Evolutionary conservation across 2,113 vertebrate genomes (phyloP), one percentile per base, ranked within the genome.

Genomic region (Hippocampus comes): DNA sequence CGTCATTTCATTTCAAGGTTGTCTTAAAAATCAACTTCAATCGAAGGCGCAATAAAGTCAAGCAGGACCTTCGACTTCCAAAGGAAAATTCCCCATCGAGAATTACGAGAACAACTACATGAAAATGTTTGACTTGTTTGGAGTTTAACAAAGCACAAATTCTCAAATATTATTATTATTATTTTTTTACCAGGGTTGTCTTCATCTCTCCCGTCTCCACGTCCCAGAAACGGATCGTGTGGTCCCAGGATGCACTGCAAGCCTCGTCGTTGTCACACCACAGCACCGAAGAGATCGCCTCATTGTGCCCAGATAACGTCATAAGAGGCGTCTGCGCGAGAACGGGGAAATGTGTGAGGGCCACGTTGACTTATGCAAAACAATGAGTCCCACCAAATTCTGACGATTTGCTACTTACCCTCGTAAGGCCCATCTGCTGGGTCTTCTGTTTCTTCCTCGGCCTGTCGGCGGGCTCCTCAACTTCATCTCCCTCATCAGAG

Each of bases 381-480:
- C 8, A 27, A 57, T 17, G 46, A 20, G 49, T 18, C 20, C 25
- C 12, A 27, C 59, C 23, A 34, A 34, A 2, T 61, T 34, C 4
- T 4, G 25, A 30, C 14, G 18, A 17, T 10, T 15, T 0, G 27
- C 1, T 56, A 73, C 87, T 88, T 86, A 96, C 97, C 85, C 95
- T 92, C 23, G 96, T 99, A 48, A 98, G 88, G 43, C 97, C 97
- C 49, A 97, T 61, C 76, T 98, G 95, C 61, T 99, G 96, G 0
- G 95, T 98, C 90, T 96, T 99, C 90, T 97, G 97, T 73, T 99
- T 99, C 87, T 99, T 99, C 79, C 95, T 90, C 27, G 96, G 97
- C 68, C 95, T 92, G 89, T 94, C 93, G 8, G 90, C 84, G 9
- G 86, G 78, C 75, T 97, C 96, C 65, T 96, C 94, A 0, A 91